Base-by-base conservation (phyloP, 2,113 vertebrate genomes). In the Bufo gargarizans region DNA sequence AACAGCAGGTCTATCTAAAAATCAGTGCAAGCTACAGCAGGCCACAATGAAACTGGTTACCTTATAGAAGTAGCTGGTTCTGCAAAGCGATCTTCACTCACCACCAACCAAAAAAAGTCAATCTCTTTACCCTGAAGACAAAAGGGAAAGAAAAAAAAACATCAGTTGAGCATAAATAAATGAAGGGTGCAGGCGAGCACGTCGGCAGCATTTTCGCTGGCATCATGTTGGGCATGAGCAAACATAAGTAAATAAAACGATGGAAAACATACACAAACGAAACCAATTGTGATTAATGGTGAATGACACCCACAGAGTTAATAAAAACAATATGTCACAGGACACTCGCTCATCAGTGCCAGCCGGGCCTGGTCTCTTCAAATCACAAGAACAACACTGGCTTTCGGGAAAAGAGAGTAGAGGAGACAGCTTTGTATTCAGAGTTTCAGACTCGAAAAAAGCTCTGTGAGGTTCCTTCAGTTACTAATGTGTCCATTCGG, bases 61-160 rank as follows among this genome's bases (percentile, higher is more conserved):
- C 97, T 98, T 96, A 94, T 91, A 91, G 91, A 91, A 93, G 92
- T 93, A 94, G 95, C 94, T 95, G 95, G 95, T 97, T 95, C 95
- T 93, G 95, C 94, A 95, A 96, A 96, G 95, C 96, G 95, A 95
- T 97, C 96, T 97, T 97, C 96, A 94, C 95, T 94, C 94, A 95
- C 94, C 96, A 94, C 94, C 94, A 94, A 92, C 91, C 93, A 93
- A 93, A 93, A 94, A 94, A 94, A 95, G 95, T 96, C 95, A 96
- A 94, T 95, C 95, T 96, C 96, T 94, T 96, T 92, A 95, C 95
- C 97, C 98, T 99, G 95, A 90, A 92, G 94, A 95, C 92, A 96
- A 90, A 94, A 96, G 94, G 93, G 94, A 0, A 93, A 90, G 92
- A 93, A 94, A 96, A 94, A 13, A 53, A 55, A 56, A 78, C 49